Evolutionary conservation across 2,888 invertebrate species (phyloP), one percentile per base, ranked within the genome.

Genomic region (Drepanosiphum platanoidis): DNA sequence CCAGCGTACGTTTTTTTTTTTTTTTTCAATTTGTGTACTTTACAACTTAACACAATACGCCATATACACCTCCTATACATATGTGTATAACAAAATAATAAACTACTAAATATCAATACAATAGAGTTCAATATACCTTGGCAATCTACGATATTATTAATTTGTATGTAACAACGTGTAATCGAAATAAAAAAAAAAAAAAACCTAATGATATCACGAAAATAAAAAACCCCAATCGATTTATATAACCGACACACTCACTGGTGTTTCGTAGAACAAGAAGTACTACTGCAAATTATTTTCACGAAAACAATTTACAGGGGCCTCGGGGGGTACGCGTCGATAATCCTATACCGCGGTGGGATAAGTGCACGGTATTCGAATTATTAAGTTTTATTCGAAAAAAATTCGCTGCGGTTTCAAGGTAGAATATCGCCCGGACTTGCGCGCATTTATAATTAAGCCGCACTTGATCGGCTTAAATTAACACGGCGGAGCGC

Each of bases 21-120:
- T 72, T 27, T 34, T 68, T 75, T 58, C n/a, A 36, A 58, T 36
- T 61, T 75, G 58, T 75, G 58, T 75, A 75, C 36, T 58, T 75
- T 36, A 58, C 34, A 52, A 58, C 34, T 58, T 34, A 52, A n/a
- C 52, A 75, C 18, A 75, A 75, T 52, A 58, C 58, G 7, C 7
- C 18, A n/a, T 32, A 32, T 18, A 34, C 52, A 0, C 15, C 5
- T 52, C 9, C 52, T 52, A 52, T 52, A n/a, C n/a, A n/a, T n/a
- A 52, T 42, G 11, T 3, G 13, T n/a, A 52, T 34, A 75, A 75
- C n/a, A 75, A 22, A 34, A 75, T 32, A 22, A n/a, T 34, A 7
- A 2, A 68, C 7, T 15, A 34, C 34, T 32, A 34, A 22, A 22
- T 18, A 68, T 75, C 5, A 34, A 52, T 52, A 27, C 11, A 61